These are phyloP conservation scores for Drosophila heteroneura DNA, from an alignment of 2,888 invertebrate genomes.

Conservation along the genomic window DNA sequence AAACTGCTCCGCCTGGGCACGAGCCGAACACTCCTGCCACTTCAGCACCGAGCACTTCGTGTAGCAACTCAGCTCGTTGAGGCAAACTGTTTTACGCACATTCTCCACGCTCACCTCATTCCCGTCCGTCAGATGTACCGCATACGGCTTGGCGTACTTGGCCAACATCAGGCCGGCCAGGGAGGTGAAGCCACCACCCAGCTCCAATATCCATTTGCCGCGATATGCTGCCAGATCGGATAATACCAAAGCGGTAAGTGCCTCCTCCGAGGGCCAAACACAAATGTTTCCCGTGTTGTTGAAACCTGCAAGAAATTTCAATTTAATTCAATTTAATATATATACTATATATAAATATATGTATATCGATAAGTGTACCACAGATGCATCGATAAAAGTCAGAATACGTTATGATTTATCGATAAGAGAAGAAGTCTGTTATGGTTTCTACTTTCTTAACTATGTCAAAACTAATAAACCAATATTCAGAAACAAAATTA, in stretches of 20 bases:
- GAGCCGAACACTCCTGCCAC: conserved; percentile 86
- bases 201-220: conserved; percentile 90
- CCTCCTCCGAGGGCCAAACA: conserved; percentile 93
- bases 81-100: conserved; percentile 88
- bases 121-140: conserved; percentile 91
- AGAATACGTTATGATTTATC: too few relatives aligned
- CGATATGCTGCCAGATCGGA: conserved; percentile 88
- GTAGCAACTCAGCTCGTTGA: conserved; percentile 88
- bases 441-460: too few relatives aligned
- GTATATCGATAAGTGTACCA: not conserved
- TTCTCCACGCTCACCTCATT: conserved; percentile 91
- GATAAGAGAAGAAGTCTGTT: not conserved
- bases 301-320: conserved; percentile 85
- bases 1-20: conserved; percentile 83
- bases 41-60: conserved; percentile 87
- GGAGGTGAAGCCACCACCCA: conserved; percentile 95
- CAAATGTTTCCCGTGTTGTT: conserved; percentile 93
- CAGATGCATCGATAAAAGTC: too few relatives aligned
- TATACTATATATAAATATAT: not conserved
- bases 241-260: conserved; percentile 89
- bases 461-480: too few relatives aligned
- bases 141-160: conserved; percentile 88
- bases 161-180: conserved; percentile 91
- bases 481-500: too few relatives aligned
- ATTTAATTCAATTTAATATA: not conserved